phyloP scores from a whole-genome alignment of 2,888 invertebrate genomes.

The Machimus rusticus region DNA sequence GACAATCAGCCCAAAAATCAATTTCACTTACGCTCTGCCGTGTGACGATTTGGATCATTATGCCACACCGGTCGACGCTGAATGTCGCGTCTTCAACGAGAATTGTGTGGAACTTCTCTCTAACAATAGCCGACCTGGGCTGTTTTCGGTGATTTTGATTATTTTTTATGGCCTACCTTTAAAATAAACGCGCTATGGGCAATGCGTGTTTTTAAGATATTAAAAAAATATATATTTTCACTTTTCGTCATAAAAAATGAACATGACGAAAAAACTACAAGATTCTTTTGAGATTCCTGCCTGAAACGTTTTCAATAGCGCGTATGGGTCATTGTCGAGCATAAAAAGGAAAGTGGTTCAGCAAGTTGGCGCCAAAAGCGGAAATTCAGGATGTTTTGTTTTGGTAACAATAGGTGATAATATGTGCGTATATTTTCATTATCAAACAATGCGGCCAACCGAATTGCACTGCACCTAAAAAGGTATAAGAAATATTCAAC shows the following conservation, averaged over 20 bases:
- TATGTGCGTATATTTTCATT: neutral
- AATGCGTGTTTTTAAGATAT: neutral
- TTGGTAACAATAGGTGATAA: neutral
- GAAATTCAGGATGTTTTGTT: neutral
- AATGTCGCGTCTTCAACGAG: neutral
- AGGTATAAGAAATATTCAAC: neutral
- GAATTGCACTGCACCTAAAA: neutral
- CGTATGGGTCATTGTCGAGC: neutral
- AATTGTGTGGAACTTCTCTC: neutral
- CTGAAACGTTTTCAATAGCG: neutral
- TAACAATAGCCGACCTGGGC: slow-evolving; percentile 16
- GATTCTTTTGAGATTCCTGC: neutral
- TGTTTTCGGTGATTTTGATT: slow-evolving; percentile 9
- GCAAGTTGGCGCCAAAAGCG: neutral
- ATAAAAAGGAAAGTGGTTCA: slow-evolving; percentile 40
- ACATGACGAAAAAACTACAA: neutral
- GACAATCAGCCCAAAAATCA: slow-evolving; percentile 25
- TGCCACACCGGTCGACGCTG: neutral
- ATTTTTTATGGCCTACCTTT: slow-evolving; percentile 1
- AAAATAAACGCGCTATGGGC: neutral
- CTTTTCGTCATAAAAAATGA: slow-evolving; percentile 20
- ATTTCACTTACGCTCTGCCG: slow-evolving; percentile 26
- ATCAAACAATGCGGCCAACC: neutral
- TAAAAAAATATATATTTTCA: neutral
- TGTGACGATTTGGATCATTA: slow-evolving; percentile 26